Base-by-base conservation (phyloP, 2,888 invertebrate species). In the Ichneumoninae sp. region DNA sequence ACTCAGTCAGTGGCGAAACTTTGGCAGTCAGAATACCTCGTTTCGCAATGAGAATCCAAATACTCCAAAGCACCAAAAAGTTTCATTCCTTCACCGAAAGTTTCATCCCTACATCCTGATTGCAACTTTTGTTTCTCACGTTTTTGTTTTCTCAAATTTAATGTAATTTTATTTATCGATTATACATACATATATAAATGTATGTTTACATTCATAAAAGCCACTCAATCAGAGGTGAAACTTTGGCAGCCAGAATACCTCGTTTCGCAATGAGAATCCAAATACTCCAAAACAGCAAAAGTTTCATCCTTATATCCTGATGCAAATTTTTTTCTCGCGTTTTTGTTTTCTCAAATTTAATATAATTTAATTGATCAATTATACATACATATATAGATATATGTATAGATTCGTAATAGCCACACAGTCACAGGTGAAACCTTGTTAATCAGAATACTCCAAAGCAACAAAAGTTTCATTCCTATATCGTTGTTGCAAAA, bases 1-100 rank as follows among this genome's bases (percentile, higher is more conserved):
- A 76, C 83, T 74, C 74, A 74, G 33, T 40, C 30, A 26, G 40
- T 68, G 68, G 26, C 70, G 47, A 73, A 83, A 83, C 68, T 63
- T 86, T 66, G 70, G 66, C 82, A 86, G 83, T 87, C 85, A 83
- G 79, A 89, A 88, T 88, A 89, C 87, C 87, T 86, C 85, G 68
- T 57, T 73, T 77, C 54, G 54, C 69, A 70, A 70, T 47, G 54
- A 75, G 36, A 80, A 70, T 70, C 66, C 70, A 65, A 81, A 81
- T 73, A 81, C 44, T 78, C 44, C 74, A 47, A 76, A 85, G 70
- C 78, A 81, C 78, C 81, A 54, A 73, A 73, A 84, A 52, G 52
- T 44, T 70, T 81, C 78, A 85, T 81, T 0, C 3, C 3, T 40
- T n/a, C n/a, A n/a, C n/a, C n/a, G n/a, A n/a, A 84, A 52, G 63